phyloP scores from a whole-genome alignment of 2,888 invertebrate genomes.

The Pachymerium ferrugineum region DNA sequence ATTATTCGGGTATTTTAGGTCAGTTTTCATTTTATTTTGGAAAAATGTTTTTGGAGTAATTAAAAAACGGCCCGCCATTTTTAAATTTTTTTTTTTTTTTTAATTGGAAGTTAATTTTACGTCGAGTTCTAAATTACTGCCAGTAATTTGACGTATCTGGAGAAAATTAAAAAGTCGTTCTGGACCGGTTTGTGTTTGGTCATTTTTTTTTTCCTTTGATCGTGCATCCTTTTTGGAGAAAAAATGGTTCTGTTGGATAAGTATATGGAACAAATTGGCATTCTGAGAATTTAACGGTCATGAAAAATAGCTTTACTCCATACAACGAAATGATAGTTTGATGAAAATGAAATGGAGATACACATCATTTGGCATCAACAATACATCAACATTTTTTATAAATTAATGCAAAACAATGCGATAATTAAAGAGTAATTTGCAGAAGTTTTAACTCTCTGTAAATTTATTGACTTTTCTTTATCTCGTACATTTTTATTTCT shows the following conservation, averaged over 20 bases:
- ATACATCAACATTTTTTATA: neutral
- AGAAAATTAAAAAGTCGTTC: no score
- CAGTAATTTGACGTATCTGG: no score
- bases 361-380: neutral
- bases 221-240: no score
- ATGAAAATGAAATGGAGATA: conserved; percentile 4
- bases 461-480: neutral
- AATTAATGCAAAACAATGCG: neutral
- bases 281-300: conserved; percentile 9
- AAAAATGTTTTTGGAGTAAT: no score
- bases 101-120: neutral
- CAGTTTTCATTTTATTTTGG: neutral
- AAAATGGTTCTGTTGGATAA: neutral
- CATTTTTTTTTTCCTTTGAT: neutral
- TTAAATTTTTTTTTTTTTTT: neutral
- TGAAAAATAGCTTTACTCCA: neutral
- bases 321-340: neutral
- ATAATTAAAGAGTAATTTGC: neutral
- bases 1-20: neutral
- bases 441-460: neutral
- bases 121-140: no score
- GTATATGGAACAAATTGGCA: conserved; percentile 4
- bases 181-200: no score
- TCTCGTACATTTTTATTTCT: neutral
- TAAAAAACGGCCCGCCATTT: no score